Conservation (phyloP, 2,113 vertebrate species). For the Ancistrus triradiatus region DNA sequence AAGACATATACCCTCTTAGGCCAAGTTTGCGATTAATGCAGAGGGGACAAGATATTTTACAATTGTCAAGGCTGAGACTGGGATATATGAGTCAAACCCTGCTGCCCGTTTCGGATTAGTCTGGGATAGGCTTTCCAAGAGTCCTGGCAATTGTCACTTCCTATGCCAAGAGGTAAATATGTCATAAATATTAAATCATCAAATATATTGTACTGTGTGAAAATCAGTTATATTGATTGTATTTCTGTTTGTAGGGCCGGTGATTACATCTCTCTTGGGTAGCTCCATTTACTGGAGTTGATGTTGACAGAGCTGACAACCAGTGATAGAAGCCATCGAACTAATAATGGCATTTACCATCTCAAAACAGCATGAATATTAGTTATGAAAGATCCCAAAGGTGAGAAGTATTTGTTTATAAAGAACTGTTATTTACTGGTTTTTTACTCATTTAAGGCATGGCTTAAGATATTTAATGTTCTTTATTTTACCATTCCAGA, state of each 20-base stretch:
- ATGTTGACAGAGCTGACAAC: conserved; percentile 56
- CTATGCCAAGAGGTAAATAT: conserved; percentile 61
- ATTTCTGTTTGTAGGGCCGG: conserved; percentile 56
- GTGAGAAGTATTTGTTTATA: conserved; percentile 45
- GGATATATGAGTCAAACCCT: conserved; percentile 55
- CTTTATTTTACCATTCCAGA: conserved; percentile 56
- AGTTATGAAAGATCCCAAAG: conserved; percentile 68
- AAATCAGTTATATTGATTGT: not conserved
- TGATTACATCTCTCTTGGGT: conserved; percentile 51
- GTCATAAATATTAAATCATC: no score
- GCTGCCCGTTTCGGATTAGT: conserved; percentile 63
- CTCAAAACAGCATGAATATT: conserved; percentile 65
- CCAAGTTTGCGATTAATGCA: conserved; percentile 63
- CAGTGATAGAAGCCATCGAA: conserved; percentile 58
- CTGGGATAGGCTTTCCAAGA: conserved; percentile 62
- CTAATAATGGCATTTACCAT: conserved; percentile 63
- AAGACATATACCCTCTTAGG: conserved; percentile 42
- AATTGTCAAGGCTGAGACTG: conserved; percentile 56
- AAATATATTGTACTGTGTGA: not conserved
- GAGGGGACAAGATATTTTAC: conserved; percentile 67
- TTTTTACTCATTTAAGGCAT: not conserved
- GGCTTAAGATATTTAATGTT: not conserved
- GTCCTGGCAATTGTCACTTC: conserved; percentile 55
- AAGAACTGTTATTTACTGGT: not conserved
- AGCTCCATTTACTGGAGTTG: conserved; percentile 52